Conservation (phyloP, 2,888 invertebrate genomes). For the Drosophila diplacantha region DNA sequence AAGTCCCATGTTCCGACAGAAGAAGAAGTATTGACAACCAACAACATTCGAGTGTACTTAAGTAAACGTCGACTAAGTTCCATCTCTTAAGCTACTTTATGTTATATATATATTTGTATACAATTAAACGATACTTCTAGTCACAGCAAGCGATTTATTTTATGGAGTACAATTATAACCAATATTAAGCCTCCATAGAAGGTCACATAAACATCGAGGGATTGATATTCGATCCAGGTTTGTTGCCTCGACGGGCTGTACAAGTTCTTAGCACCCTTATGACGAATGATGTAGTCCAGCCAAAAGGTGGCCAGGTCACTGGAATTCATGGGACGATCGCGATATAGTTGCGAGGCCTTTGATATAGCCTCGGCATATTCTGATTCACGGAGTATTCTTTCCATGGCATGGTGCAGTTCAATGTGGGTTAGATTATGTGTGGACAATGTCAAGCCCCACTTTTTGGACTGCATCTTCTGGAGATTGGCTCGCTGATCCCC, state of each 20-base stretch:
- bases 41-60: constrained; percentile 69
- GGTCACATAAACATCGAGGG: constrained; percentile 77
- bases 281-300: constrained; percentile 80
- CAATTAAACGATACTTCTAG: constrained; percentile 64
- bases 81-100: constrained; percentile 35
- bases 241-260: constrained; percentile 78
- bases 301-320: constrained; percentile 79
- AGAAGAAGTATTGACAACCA: constrained; percentile 61
- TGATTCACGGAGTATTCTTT: constrained; percentile 43
- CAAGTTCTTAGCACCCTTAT: constrained; percentile 79
- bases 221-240: constrained; percentile 77
- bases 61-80: constrained; percentile 52
- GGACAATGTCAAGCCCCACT: constrained; percentile 72
- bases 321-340: constrained; percentile 79
- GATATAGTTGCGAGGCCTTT: constrained; percentile 77
- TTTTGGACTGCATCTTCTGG: constrained; percentile 83
- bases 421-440: constrained; percentile 31
- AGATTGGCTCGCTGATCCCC: constrained; percentile 89
- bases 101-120: constrained; percentile 39
- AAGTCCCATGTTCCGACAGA: constrained; percentile 23
- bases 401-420: constrained; percentile 42
- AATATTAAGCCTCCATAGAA: constrained; percentile 26
- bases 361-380: constrained; percentile 43
- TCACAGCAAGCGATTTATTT: constrained; percentile 44
- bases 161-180: constrained; percentile 9